Evolutionary conservation across 1,140 invertebrate genomes (phyloP), one percentile per base, ranked within the genome.

Genomic region (Campodea augens): DNA sequence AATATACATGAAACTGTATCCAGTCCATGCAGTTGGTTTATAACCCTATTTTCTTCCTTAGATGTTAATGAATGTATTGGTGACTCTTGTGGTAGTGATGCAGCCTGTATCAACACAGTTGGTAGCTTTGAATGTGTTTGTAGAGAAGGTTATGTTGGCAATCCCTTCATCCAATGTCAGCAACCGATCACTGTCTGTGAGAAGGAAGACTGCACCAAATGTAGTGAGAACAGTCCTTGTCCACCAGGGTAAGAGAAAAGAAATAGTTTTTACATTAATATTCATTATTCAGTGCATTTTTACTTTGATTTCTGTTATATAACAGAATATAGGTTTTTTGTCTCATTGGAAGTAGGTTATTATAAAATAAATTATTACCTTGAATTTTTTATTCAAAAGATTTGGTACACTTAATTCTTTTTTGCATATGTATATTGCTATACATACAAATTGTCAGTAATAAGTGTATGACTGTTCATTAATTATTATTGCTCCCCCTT

Each of bases 91-190:
- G 87, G 84, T 18, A 67, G 72, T 47, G 83, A 86, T 59, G 85
- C 87, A 1, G 75, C 80, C 19, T 92, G 88, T 54, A 79, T 91
- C 36, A 91, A 92, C 54, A 85, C 81, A 0, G 70, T 77, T 4
- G 87, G 87, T 38, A 77, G 79, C 51, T 91, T 78, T 54, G 84
- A 87, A 55, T 93, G 88, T 59, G 70, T 78, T 2, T 93, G 88
- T 55, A 74, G 78, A 51, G 77, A 77, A 44, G 75, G 75, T 36
- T 82, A 75, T 58, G 73, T 75, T 42, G 87, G 87, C 37, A 87
- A 90, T 69, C 85, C 87, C 0, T 89, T 87, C 55, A 67, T 75
- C 45, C 72, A 76, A 48, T 90, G 85, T 54, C 70, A 73, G 23
- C 65, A 71, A 55, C 63, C 78, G n/a, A 27, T 54, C 41, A 51